Base-by-base conservation (phyloP, 2,888 invertebrate genomes). In the Pseudococcus jackbeardsleyi region DNA sequence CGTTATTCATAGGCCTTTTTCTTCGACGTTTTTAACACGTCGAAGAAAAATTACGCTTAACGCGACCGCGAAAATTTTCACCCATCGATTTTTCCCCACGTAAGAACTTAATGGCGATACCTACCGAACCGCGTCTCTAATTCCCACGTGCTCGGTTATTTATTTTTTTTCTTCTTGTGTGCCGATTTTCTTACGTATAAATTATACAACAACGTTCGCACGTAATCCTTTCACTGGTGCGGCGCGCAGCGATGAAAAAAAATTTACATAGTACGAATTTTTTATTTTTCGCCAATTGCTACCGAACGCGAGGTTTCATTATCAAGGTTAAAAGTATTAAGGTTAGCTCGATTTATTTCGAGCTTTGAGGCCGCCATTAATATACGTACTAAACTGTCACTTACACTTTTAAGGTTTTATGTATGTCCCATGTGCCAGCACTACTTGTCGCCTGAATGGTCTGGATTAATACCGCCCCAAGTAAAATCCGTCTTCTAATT, bases 301-400 rank as follows among this genome's bases (percentile, higher is more conserved):
- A 77, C 39, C 77, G 77, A 0, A 1, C 39, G 77, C 77, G 77
- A 26, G 77, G 77, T 77, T 77, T 77, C 77, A 77, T 77, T 77
- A 77, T 77, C 77, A 77, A 77, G 77, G 77, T 77, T 77, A 77
- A 77, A 77, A 77, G 77, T 39, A 77, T 77, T 77, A 77, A 77
- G 33, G 77, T 39, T 64, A 64, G 19, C 26, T 77, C 77, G 77
- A 77, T 26, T 26, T 77, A 77, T 77, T 77, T 77, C 77, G 77
- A 39, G 39, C 77, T 26, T 39, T 39, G 33, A 39, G 39, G 77
- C 77, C 77, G 39, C 26, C 39, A 39, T 77, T 77, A 77, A 77
- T 77, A 39, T 8, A 39, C 26, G 26, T 33, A 33, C 26, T 17
- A 26, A 77, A 77, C 77, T 77, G 77, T 77, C 77, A 77, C 77